Percentiles rank a stretch among this genome's conserved stretches.
Conservation (phyloP, 1,140 invertebrate genomes). For the Neodiprion fabricii region DNA sequence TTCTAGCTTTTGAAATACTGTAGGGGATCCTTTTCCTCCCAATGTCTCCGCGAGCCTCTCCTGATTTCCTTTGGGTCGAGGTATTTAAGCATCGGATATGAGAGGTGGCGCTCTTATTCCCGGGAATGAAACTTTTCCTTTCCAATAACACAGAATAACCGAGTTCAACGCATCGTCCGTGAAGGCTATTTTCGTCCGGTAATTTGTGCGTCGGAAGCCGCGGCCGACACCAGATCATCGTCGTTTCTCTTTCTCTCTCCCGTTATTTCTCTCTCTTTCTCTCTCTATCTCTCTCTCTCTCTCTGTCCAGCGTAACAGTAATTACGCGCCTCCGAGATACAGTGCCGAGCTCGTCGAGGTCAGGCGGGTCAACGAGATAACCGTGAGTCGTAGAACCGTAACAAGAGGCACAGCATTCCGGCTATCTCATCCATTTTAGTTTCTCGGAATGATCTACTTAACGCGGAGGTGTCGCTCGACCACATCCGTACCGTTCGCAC, state of each 20-base stretch:
- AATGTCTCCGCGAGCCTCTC: not conserved
- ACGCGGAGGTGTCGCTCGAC: not conserved
- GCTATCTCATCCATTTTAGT: not conserved
- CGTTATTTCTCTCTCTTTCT: no score
- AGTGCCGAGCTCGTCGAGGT: not conserved
- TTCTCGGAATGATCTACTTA: not conserved
- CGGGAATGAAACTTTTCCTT: no score
- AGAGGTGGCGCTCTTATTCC: not conserved
- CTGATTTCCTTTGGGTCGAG: not conserved
- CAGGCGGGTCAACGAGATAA: not conserved
- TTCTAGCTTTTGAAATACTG: not conserved
- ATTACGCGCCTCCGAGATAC: not conserved
- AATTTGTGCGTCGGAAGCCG: no score
- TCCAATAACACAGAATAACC: no score
- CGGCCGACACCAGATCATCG: no score
- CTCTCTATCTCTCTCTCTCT: not conserved
- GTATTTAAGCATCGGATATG: constrained; percentile 7
- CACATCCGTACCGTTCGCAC: not conserved
- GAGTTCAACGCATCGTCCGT: no score
- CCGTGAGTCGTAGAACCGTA: constrained; percentile 3
- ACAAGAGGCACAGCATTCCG: not conserved
- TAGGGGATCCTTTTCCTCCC: not conserved
- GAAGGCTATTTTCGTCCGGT: no score
- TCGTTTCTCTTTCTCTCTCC: no score
- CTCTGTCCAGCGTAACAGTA: not conserved